Evolutionary conservation across 2,113 vertebrate species (phyloP).

Genomic region (Excalfactoria chinensis): DNA sequence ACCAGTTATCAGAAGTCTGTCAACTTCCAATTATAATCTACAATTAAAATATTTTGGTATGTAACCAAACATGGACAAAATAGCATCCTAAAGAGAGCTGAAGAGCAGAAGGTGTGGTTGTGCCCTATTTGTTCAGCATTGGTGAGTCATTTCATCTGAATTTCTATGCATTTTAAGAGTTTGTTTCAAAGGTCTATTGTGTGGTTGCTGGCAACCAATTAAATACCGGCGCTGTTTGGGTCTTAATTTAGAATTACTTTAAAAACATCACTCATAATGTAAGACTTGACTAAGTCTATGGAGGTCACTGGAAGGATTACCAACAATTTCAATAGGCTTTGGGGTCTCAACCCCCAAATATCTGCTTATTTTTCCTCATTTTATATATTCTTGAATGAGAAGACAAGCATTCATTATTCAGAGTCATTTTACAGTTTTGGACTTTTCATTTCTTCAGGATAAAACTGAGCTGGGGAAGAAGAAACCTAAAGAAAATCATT

Average conservation of each 20-base stretch:
- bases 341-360: constrained; percentile 28
- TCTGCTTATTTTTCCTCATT: constrained; percentile 8
- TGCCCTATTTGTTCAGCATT: constrained; percentile 47
- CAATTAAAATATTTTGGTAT: constrained; percentile 67
- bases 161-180: constrained; percentile 74
- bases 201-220: constrained; percentile 70
- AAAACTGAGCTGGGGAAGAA: background rate
- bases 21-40: constrained; percentile 44
- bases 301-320: constrained; percentile 34
- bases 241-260: constrained; percentile 72
- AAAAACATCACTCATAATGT: constrained; percentile 62
- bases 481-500: background rate
- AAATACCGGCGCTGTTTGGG: constrained; percentile 71
- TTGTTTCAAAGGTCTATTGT: constrained; percentile 76
- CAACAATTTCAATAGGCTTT: constrained; percentile 28
- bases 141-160: constrained; percentile 77
- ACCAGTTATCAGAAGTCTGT: constrained; percentile 3
- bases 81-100: constrained; percentile 35
- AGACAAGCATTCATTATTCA: background rate
- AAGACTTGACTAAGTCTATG: background rate
- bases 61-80: constrained; percentile 62
- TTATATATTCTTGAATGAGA: background rate
- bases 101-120: constrained; percentile 40
- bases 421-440: background rate
- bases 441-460: background rate